Evolutionary conservation across 2,113 vertebrate species (phyloP), one percentile per base, ranked within the genome.

Genomic region (Pseudolaguvia tuberculata): DNA sequence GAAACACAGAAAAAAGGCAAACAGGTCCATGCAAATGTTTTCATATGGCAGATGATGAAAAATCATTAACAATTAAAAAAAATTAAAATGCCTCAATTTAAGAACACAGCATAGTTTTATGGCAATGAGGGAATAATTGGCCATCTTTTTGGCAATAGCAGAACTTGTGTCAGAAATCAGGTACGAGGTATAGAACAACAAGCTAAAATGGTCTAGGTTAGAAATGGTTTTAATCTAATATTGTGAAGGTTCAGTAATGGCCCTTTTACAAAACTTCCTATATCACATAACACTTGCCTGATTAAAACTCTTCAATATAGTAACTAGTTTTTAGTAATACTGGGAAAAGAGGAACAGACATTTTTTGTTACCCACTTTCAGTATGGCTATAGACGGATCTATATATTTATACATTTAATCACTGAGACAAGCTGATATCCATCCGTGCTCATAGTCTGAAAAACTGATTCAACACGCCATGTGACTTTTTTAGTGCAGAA

Each of bases 401-500:
- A 75, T 84, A 70, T 76, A 67, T 29, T 35, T 72, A 45, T 59
- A 29, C 3, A 76, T 55, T 53, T 61, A 42, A 45, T n/a, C 57
- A 73, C 3, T 75, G 21, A 65, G 62, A 81, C 53, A 66, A 21
- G 42, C 42, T 66, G 15, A 18, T 53, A 56, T 72, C 61, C 57
- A 74, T 42, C 45, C 18, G 71, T 73, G 31, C 79, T 79, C 56
- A 50, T 62, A 47, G 75, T 57, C 58, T 69, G 72, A 53, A 52
- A 55, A 78, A 71, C 62, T 76, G 81, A 61, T 79, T 56, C 12
- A 75, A 7, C 57, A 80, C 85, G 83, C 80, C 51, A 66, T 69
- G 76, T 84, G 70, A 63, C 76, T 62, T 67, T 81, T 86, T 87
- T 85, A 88, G 87, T 88, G 87, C 87, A 87, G 83, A 73, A 86